phyloP scores from a whole-genome alignment of 2,113 vertebrate species.

The Prionailurus bengalensis region DNA sequence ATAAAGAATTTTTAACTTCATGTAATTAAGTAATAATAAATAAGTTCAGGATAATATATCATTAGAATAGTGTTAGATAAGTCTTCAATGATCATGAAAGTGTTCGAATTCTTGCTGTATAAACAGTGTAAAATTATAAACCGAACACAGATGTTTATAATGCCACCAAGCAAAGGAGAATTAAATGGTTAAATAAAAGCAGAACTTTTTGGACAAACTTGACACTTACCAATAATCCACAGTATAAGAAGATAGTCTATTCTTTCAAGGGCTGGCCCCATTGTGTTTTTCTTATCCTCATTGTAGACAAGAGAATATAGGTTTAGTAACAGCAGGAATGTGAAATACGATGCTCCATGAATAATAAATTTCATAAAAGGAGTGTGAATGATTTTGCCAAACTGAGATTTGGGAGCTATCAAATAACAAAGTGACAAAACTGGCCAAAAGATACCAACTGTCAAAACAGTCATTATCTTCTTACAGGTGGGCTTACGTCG shows the following conservation, averaged over 20 bases:
- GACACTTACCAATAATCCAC: constrained; percentile 96
- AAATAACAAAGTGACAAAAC: constrained; percentile 97
- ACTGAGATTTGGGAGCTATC: constrained; percentile 96
- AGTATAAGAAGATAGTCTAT: constrained; percentile 98
- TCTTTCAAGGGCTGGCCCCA: constrained; percentile 96
- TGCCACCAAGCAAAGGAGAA: constrained; percentile 36
- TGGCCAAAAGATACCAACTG: constrained; percentile 96
- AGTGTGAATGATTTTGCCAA: constrained; percentile 98
- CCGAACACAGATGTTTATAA: constrained; percentile 10
- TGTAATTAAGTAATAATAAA: constrained; percentile 51
- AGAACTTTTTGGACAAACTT: constrained; percentile 49
- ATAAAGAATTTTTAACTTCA: constrained; percentile 54
- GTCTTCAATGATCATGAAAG: constrained; percentile 38
- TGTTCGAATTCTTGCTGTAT: constrained; percentile 26
- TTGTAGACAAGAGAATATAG: constrained; percentile 99
- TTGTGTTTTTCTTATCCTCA: constrained; percentile 96
- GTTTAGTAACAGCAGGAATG: constrained; percentile 97
- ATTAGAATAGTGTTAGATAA: constrained; percentile 16
- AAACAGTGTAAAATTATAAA: constrained; percentile 49
- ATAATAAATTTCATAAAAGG: constrained; percentile 99
- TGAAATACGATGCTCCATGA: constrained; percentile 98
- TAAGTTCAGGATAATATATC: constrained; percentile 50
- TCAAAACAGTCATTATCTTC: constrained; percentile 97
- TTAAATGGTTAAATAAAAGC: background rate
- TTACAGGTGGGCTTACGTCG: constrained; percentile 97